Conservation (phyloP, 1,140 invertebrate species). For the Copidosoma floridanum region DNA sequence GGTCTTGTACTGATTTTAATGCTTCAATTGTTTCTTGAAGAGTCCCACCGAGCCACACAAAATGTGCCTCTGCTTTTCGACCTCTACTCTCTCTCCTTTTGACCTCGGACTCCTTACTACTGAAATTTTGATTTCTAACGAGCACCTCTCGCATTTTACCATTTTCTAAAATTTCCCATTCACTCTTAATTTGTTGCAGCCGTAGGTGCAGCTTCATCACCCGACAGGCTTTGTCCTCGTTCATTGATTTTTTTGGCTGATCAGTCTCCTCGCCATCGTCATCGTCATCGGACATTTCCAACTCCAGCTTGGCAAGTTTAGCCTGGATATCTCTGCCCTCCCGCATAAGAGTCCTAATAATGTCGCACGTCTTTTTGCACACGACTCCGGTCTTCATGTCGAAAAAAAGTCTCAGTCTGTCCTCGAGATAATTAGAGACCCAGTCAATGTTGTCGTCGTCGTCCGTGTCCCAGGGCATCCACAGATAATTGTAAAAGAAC, state of each 20-base stretch:
- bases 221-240: slow-evolving; percentile 49
- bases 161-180: slow-evolving; percentile 64
- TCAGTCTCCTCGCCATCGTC: slow-evolving; percentile 27
- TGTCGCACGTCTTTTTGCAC: slow-evolving; percentile 54
- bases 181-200: slow-evolving; percentile 61
- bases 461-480: slow-evolving; percentile 67
- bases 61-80: slow-evolving; percentile 42
- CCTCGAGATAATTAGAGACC: slow-evolving; percentile 58
- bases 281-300: slow-evolving; percentile 55
- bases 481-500: slow-evolving; percentile 63
- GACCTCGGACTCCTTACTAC: slow-evolving; percentile 33
- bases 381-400: slow-evolving; percentile 60
- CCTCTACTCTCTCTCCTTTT: slow-evolving; percentile 35
- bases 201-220: slow-evolving; percentile 61
- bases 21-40: slow-evolving; percentile 53
- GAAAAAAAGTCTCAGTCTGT: slow-evolving; percentile 58
- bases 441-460: slow-evolving; percentile 61
- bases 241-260: slow-evolving; percentile 34
- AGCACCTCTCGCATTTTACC: slow-evolving; percentile 58
- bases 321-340: slow-evolving; percentile 59
- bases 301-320: slow-evolving; percentile 54
- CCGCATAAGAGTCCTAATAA: slow-evolving; percentile 58
- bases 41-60: slow-evolving; percentile 56
- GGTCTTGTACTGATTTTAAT: slow-evolving; percentile 48
- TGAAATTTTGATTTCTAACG: slow-evolving; percentile 39